A percentile compares a stretch with the other conserved stretches of the same genome.
Evolutionary conservation across 1,140 invertebrate species (phyloP).

Genomic region (Cyphomyrmex costatus): DNA sequence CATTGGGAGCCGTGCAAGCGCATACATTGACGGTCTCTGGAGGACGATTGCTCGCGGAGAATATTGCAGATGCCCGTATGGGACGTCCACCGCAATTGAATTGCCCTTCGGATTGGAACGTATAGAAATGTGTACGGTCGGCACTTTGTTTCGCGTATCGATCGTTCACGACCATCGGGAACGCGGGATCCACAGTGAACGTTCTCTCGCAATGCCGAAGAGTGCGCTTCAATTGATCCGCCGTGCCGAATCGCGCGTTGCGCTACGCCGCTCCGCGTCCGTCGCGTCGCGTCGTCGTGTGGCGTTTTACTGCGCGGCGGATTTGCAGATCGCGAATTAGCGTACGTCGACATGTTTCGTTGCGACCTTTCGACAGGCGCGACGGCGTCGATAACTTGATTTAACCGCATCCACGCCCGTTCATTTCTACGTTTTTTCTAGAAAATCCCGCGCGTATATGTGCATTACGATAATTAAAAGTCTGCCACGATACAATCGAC

Average conservation of each 20-base stretch:
- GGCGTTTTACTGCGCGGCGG: constrained; percentile 48
- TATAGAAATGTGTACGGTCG: constrained; percentile 77
- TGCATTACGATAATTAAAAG: constrained; percentile 66
- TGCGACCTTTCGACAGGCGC: not conserved
- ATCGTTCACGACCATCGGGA: constrained; percentile 75
- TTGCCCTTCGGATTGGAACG: constrained; percentile 81
- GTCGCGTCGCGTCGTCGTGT: not conserved
- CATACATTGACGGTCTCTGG: constrained; percentile 79
- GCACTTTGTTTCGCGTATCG: constrained; percentile 77
- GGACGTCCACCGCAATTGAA: constrained; percentile 82
- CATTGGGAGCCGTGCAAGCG: constrained; percentile 76
- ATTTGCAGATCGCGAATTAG: constrained; percentile 39
- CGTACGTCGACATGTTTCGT: constrained; percentile 61
- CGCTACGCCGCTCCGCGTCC: not conserved
- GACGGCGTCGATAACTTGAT: constrained; percentile 71
- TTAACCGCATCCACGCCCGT: constrained; percentile 21
- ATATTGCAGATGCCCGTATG: constrained; percentile 80
- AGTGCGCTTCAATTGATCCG: constrained; percentile 67
- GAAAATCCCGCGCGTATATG: constrained; percentile 35
- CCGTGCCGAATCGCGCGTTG: not conserved
- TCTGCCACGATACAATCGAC: not conserved
- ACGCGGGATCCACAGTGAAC: constrained; percentile 54
- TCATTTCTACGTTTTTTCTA: not conserved
- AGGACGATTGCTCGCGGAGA: constrained; percentile 81
- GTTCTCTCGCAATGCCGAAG: constrained; percentile 54